A percentile compares a stretch with the other conserved stretches of the same genome.
phyloP scores from a whole-genome alignment of 2,797 vertebrate species.

The Oryzias dopingdopingensis region DNA sequence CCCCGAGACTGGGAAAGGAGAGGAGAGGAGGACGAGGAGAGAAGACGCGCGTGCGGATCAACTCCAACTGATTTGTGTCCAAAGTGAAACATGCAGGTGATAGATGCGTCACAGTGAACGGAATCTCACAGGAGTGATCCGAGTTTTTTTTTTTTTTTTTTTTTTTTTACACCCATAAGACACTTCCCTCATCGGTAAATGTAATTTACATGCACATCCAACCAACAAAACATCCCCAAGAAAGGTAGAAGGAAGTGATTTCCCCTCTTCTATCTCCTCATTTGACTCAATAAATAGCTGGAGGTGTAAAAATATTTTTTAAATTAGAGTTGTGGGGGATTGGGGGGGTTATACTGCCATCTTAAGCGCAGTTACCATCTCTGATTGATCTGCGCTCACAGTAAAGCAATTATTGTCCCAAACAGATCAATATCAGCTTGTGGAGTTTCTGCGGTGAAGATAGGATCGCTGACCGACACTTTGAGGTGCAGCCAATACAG shows the following conservation, averaged over 20 bases:
- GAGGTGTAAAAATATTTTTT: too few relatives aligned
- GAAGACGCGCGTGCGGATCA: constrained; percentile 47
- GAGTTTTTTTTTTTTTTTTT: too few relatives aligned
- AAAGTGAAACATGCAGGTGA: constrained; percentile 59
- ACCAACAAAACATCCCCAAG: too few relatives aligned
- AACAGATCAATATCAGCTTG: not conserved
- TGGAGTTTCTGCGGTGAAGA: not conserved
- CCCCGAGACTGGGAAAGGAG: constrained; percentile 18
- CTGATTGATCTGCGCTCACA: not conserved
- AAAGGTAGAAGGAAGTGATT: too few relatives aligned
- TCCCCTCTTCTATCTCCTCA: too few relatives aligned
- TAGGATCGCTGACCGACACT: not conserved
- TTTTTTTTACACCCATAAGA: too few relatives aligned
- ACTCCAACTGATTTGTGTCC: constrained; percentile 40
- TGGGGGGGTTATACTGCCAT: not conserved
- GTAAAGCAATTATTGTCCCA: constrained; percentile 1
- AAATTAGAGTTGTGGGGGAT: too few relatives aligned
- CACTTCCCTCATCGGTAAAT: too few relatives aligned
- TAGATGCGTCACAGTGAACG: constrained; percentile 54
- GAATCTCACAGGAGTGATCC: too few relatives aligned
- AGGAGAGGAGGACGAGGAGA: constrained; percentile 27
- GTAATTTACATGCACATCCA: too few relatives aligned
- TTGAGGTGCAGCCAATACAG: not conserved
- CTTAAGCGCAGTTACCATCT: not conserved
- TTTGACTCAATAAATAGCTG: too few relatives aligned